Evolutionary conservation across 1,140 invertebrate genomes (phyloP), one percentile per base, ranked within the genome.

Genomic region (Bradynema listronoti): DNA sequence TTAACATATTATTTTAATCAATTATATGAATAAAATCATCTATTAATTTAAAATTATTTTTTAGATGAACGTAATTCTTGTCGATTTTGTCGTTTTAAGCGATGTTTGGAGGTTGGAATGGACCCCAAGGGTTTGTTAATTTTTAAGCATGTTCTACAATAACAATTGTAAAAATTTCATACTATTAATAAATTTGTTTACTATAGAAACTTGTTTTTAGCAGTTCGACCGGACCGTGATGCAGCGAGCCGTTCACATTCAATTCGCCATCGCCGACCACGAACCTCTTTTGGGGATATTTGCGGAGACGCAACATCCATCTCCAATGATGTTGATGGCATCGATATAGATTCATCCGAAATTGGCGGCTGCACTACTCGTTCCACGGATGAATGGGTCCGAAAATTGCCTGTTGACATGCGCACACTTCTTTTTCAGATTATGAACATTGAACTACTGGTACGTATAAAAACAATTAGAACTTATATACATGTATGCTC

Each of bases 71-170:
- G 73, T 19, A 76, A 76, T 58, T 76, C 76, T 1, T 76, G 75
- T 49, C 59, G 73, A 33, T 76, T 55, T 51, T 76, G 73, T 39
- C 76, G 73, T 9, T 76, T 76, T 55, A 75, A 78, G 45, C 68
- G 78, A n/a, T 76, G 73, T 56, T 45, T 76, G 19, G 76, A 78
- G 47, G 76, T 77, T 16, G 73, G 72, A 42, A 78, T 78, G 72
- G 74, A 78, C 41, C 72, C 71, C 7, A 73, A 73, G 58, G 62
- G 63, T 63, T 55, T n/a, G n/a, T n/a, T n/a, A n/a, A n/a, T n/a
- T n/a, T n/a, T n/a, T n/a, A n/a, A n/a, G n/a, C n/a, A n/a, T n/a
- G n/a, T n/a, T 7, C 45, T 9, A 39, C 36, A 11, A 39, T 11
- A 39, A 39, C 19, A 39, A 39, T 19, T 19, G 36, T 24, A 22